Conservation (phyloP, 2,113 vertebrate genomes). For the Epinephelus lanceolatus region DNA sequence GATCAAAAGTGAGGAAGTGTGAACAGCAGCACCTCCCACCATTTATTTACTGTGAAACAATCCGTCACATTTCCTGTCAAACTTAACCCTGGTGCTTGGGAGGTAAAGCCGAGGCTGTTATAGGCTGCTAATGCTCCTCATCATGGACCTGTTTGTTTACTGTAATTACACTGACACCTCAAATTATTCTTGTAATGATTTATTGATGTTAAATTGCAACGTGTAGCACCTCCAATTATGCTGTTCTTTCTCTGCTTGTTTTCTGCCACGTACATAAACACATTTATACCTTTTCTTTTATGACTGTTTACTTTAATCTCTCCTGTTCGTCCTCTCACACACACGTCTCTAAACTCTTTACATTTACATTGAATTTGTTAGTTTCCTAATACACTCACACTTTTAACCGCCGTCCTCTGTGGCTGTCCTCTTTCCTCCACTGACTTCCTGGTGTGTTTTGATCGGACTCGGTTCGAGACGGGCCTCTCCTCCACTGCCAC, state of each 20-base stretch:
- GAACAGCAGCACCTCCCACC: neutral
- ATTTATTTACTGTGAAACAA: neutral
- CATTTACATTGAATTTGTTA: neutral
- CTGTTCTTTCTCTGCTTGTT: neutral
- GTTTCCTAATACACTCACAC: neutral
- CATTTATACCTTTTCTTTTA: constrained; percentile 5
- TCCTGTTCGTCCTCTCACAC: neutral
- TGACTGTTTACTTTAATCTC: neutral
- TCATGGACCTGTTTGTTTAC: constrained; percentile 54
- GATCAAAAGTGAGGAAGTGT: neutral
- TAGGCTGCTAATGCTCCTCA: constrained; percentile 21
- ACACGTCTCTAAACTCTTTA: neutral
- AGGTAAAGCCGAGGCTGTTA: neutral
- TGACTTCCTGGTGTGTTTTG: constrained; percentile 5
- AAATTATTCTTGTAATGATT: constrained; percentile 41
- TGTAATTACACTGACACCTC: constrained; percentile 51
- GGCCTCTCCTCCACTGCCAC: constrained; percentile 15
- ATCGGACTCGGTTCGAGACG: neutral
- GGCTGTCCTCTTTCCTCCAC: neutral
- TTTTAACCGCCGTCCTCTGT: neutral
- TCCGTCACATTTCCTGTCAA: constrained; percentile 3
- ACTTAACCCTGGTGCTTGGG: neutral
- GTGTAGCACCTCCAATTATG: constrained; percentile 43
- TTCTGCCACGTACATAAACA: constrained; percentile 18
- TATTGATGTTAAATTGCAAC: constrained; percentile 53